Evolutionary conservation across 2,797 vertebrate genomes (phyloP), one percentile per base, ranked within the genome.

Genomic region (Catostomus latipinnis): DNA sequence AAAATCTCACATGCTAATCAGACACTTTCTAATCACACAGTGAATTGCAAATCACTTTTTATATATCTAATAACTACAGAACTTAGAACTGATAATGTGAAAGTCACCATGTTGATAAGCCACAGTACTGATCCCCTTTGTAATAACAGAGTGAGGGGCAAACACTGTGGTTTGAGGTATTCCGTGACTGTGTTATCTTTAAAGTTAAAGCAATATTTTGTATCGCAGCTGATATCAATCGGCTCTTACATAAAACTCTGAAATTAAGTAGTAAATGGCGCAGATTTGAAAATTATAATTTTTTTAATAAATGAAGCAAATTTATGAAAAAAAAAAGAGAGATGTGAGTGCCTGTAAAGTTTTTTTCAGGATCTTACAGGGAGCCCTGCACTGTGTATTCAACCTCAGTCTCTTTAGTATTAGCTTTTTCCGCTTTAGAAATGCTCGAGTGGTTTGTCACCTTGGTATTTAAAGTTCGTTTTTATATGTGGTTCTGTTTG

Each of bases 151-250:
- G 67, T 43, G 70, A 77, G 68, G 91, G 78, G 81, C 89, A 91
- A 92, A 90, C 90, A 92, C 90, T 81, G 89, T 91, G 92, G 92
- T 91, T 90, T 93, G 94, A 95, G 94, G 94, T 94, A 94, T 94
- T 94, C 93, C 89, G 91, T 93, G 91, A 94, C 93, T 86, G 89
- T 89, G 89, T 89, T 89, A 90, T 91, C 90, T 90, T 91, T 79
- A 83, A 82, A 86, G 88, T 94, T 93, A 93, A 94, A 93, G 92
- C 93, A 91, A 93, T 87, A 90, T 76, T 86, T 88, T 81, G 81
- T 88, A 82, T 89, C 81, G 71, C 71, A 89, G 87, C 91, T 91
- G 90, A 92, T 90, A 92, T 91, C 91, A 89, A 87, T 91, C 86
- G 90, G 91, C 90, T 90, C 91, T 91, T 85, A 92, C 84, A 89